Evolutionary conservation across 1,140 invertebrate genomes (phyloP).

Genomic region (Procambarus virginalis): DNA sequence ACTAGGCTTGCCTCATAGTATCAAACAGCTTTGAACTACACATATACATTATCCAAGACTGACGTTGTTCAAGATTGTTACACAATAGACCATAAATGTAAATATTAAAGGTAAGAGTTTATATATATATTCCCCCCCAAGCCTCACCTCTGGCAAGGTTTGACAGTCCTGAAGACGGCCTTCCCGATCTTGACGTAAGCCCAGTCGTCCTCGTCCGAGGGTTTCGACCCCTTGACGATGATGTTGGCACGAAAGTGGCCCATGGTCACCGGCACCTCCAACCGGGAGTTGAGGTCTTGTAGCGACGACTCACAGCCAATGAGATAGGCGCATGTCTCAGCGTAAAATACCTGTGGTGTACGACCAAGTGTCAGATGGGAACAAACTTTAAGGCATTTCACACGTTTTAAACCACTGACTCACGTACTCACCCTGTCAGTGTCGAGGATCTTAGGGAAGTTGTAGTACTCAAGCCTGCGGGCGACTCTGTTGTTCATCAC

Average conservation of each 20-base stretch:
- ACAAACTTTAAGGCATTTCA: too few species aligned
- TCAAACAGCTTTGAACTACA: too few species aligned
- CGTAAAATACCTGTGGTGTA: constrained; percentile 7
- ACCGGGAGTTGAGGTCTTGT: constrained; percentile 6
- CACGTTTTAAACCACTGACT: too few species aligned
- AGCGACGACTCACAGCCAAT: constrained; percentile 2
- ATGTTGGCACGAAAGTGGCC: constrained; percentile 13
- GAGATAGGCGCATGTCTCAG: constrained; percentile 3
- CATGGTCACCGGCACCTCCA: neutral
- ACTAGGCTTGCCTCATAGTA: neutral
- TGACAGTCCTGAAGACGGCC: constrained; percentile 9
- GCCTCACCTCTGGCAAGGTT: constrained; percentile 38
- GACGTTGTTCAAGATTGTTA: too few species aligned
- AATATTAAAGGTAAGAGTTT: too few species aligned
- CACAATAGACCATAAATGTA: too few species aligned
- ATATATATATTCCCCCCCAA: too few species aligned
- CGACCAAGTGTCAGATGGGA: too few species aligned
- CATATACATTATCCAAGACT: too few species aligned
- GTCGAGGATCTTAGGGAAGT: neutral
- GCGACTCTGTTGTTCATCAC: neutral
- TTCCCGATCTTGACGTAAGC: constrained; percentile 27
- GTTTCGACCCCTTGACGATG: neutral
- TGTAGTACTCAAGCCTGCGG: neutral
- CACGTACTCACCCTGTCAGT: constrained; percentile 10
- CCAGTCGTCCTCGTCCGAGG: constrained; percentile 54